Percentiles rank a stretch among this genome's conserved stretches.
Conservation (phyloP, 2,113 vertebrate species). For the Perca fluviatilis region DNA sequence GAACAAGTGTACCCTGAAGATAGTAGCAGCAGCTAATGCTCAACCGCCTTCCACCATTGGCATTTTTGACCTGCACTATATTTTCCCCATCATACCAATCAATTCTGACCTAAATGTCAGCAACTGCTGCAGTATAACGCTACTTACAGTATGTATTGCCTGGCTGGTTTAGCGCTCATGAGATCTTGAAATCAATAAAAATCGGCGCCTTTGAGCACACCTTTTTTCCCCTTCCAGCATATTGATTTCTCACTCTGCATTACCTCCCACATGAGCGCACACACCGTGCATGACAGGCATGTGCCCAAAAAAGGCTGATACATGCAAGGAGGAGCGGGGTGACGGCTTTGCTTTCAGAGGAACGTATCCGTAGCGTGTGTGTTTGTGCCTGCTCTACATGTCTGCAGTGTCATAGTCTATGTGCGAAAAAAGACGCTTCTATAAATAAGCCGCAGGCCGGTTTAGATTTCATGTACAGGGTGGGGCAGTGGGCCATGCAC, state of each 20-base stretch:
- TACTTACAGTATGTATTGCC: constrained; percentile 23
- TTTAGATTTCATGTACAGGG: constrained; percentile 76
- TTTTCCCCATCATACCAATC: constrained; percentile 48
- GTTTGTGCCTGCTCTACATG: constrained; percentile 41
- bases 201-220: background rate
- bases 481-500: constrained; percentile 66
- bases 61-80: constrained; percentile 31
- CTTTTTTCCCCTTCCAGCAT: background rate
- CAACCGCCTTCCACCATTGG: background rate
- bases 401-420: constrained; percentile 76
- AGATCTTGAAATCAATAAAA: constrained; percentile 48
- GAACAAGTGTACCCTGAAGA: background rate
- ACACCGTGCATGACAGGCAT: constrained; percentile 66
- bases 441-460: constrained; percentile 73
- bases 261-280: constrained; percentile 55
- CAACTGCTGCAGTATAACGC: constrained; percentile 25
- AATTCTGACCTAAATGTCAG: constrained; percentile 46
- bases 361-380: constrained; percentile 33
- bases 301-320: constrained; percentile 83
- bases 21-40: background rate
- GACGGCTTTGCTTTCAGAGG: constrained; percentile 59
- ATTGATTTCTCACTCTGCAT: constrained; percentile 32
- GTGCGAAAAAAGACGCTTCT: constrained; percentile 72
- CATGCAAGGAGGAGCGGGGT: constrained; percentile 59
- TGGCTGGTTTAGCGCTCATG: background rate